Percentiles rank a stretch among this genome's conserved stretches.
Conservation (phyloP, 2,888 invertebrate species). For the Neria commutata region DNA sequence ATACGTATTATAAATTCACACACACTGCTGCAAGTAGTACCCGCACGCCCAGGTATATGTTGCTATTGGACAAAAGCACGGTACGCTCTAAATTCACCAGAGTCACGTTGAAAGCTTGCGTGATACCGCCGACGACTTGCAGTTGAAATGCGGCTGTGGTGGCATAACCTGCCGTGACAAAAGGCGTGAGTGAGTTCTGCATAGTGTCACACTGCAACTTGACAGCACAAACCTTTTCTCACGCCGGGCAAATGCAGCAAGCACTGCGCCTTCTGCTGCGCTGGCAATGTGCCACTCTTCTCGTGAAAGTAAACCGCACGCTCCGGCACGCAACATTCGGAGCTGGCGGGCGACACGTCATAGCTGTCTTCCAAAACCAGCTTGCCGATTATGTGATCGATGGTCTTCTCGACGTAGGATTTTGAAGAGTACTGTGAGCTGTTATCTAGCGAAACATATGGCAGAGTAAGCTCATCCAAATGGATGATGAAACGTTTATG, state of each 20-base stretch:
- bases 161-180: constrained; percentile 32
- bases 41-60: constrained; percentile 45
- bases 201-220: neutral
- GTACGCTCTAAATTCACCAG: constrained; percentile 45
- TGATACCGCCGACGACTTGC: constrained; percentile 43
- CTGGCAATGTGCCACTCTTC: constrained; percentile 39
- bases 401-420: constrained; percentile 28
- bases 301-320: constrained; percentile 46
- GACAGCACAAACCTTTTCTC: constrained; percentile 31
- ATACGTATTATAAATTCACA: neutral
- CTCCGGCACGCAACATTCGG: constrained; percentile 42
- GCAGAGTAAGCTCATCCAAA: too few species aligned
- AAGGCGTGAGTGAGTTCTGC: neutral
- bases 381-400: constrained; percentile 34
- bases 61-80: constrained; percentile 41
- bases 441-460: neutral
- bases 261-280: constrained; percentile 28
- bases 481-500: constrained; percentile 37
- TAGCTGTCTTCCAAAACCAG: constrained; percentile 49
- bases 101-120: constrained; percentile 40
- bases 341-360: constrained; percentile 39
- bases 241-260: constrained; percentile 32
- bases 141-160: constrained; percentile 42
- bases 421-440: constrained; percentile 11
- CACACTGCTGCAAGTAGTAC: constrained; percentile 31